Percentiles rank a stretch among this genome's conserved stretches.
phyloP scores from a whole-genome alignment of 2,113 vertebrate species.

The Lepisosteus osseus region DNA sequence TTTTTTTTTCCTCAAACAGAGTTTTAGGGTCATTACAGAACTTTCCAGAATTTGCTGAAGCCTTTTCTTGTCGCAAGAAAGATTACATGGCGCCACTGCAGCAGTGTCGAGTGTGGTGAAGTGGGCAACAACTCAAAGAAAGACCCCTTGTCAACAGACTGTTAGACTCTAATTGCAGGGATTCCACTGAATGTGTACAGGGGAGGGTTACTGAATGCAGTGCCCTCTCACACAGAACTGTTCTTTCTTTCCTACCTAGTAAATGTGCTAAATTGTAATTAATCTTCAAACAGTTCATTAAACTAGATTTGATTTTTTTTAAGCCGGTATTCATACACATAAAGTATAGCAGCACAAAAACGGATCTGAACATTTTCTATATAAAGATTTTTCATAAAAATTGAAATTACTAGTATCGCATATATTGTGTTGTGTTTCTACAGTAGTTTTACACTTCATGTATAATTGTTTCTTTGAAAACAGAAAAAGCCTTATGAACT shows the following conservation, averaged over 20 bases:
- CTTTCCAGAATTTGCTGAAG: slow-evolving; percentile 86
- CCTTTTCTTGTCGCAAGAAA: slow-evolving; percentile 74
- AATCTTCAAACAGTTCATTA: no score
- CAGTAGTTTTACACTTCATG: neutral
- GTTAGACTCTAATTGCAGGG: slow-evolving; percentile 35
- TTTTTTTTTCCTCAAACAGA: slow-evolving; percentile 58
- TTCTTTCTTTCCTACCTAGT: no score
- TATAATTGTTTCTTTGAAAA: no score
- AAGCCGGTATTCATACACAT: no score
- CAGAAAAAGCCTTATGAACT: no score
- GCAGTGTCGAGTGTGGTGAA: slow-evolving; percentile 88
- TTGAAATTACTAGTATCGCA: slow-evolving; percentile 25
- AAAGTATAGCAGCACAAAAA: no score
- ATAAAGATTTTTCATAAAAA: slow-evolving; percentile 11
- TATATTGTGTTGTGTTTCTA: slow-evolving; percentile 13
- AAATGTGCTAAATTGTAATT: no score
- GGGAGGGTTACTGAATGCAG: slow-evolving; percentile 25
- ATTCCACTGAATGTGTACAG: slow-evolving; percentile 35
- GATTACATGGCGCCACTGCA: slow-evolving; percentile 80
- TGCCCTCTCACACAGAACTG: no score
- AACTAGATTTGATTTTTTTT: no score
- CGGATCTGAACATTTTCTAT: no score
- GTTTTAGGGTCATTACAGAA: slow-evolving; percentile 91
- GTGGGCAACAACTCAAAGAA: slow-evolving; percentile 22
- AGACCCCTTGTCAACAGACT: slow-evolving; percentile 34